phyloP scores from a whole-genome alignment of 2,113 vertebrate species.

The Prolemur simus region DNA sequence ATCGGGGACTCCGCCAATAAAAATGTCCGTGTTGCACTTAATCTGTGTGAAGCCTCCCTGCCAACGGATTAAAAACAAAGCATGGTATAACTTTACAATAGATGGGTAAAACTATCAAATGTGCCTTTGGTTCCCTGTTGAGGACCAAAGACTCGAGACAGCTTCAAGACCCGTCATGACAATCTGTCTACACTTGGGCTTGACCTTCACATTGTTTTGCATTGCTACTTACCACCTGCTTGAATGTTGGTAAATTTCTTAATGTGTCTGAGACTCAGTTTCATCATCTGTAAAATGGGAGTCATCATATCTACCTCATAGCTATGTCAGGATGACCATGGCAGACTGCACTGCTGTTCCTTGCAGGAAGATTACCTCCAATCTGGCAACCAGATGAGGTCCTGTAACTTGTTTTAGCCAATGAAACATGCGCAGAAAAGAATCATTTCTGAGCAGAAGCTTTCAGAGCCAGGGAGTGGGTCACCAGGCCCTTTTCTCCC shows the following conservation, averaged over 20 bases:
- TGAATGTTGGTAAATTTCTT: too few species aligned
- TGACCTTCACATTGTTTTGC: neutral
- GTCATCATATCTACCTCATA: neutral
- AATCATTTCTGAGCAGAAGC: neutral
- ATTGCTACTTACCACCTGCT: neutral
- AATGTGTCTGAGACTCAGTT: neutral
- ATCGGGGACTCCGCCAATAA: constrained; percentile 92
- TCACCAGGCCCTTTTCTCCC: fast-evolving
- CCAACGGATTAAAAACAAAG: neutral
- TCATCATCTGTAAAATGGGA: neutral
- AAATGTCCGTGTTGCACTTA: constrained; percentile 95
- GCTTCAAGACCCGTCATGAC: neutral
- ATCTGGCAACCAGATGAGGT: too few species aligned
- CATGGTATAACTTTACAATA: neutral
- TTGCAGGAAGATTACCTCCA: neutral
- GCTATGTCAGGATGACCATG: fast-evolving
- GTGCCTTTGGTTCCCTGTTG: neutral
- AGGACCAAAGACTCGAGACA: neutral
- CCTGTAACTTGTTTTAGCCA: neutral
- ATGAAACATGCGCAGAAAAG: neutral
- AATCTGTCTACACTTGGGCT: fast-evolving
- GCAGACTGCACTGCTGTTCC: neutral
- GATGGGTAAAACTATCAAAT: neutral
- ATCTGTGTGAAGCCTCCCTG: constrained; percentile 99
- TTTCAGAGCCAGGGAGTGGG: neutral